A percentile compares a stretch with the other conserved stretches of the same genome.
Conservation (phyloP, 1,140 invertebrate species). For the Rhysida immarginata region DNA sequence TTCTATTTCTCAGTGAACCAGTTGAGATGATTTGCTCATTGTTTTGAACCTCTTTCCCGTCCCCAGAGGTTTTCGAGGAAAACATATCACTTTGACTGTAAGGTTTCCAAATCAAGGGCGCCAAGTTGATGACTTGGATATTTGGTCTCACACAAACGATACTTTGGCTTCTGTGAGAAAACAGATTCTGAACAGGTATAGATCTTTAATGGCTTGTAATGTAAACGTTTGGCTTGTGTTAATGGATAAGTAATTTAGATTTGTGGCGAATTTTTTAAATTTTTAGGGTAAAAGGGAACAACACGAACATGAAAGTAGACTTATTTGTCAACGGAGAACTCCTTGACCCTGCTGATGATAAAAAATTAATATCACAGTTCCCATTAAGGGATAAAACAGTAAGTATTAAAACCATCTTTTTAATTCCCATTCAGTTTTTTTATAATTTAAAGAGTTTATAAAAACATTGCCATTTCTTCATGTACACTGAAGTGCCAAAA, state of each 20-base stretch:
- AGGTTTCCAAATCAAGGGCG: conserved; percentile 78
- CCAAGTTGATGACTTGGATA: conserved; percentile 79
- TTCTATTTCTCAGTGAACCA: no score
- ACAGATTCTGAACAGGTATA: conserved; percentile 42
- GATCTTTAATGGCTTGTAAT: background rate
- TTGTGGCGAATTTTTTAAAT: no score
- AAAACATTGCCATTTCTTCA: no score
- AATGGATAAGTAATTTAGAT: no score
- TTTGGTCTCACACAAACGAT: conserved; percentile 87
- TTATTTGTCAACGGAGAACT: conserved; percentile 77
- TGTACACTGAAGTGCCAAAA: no score
- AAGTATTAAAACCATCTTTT: conserved; percentile 19
- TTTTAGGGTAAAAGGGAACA: conserved; percentile 29
- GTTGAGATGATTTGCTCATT: no score
- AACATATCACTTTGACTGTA: conserved; percentile 70
- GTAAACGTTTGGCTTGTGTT: background rate
- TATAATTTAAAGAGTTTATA: no score
- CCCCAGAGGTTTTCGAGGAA: conserved; percentile 70
- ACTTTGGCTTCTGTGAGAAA: conserved; percentile 65
- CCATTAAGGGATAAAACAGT: conserved; percentile 83
- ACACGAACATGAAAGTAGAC: conserved; percentile 55
- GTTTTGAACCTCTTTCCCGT: no score
- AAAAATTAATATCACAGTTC: conserved; percentile 72
- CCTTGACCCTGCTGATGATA: conserved; percentile 71
- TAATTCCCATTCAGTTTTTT: no score